phyloP scores from a whole-genome alignment of 2,888 invertebrate genomes.

The Leptura quadrifasciata region DNA sequence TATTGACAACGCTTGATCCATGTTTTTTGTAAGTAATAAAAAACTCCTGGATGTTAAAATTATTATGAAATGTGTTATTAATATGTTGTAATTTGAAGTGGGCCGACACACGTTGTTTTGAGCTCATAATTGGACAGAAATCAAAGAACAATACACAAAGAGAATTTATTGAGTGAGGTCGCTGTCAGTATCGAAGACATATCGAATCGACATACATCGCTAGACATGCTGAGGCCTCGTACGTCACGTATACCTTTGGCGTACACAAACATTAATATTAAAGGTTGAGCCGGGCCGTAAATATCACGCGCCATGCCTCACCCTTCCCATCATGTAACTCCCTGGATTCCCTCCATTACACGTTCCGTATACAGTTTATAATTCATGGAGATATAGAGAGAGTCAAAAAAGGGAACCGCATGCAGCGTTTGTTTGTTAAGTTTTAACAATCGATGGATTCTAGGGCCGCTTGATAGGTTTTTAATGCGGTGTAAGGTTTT shows the following conservation, averaged over 20 bases:
- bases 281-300: conserved; percentile 22
- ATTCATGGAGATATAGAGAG: conserved; percentile 23
- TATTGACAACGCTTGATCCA: too few species aligned
- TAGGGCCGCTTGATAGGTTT: not conserved
- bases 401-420: conserved; percentile 12
- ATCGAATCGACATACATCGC: conserved; percentile 4
- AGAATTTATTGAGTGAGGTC: not conserved
- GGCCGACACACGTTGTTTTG: too few species aligned
- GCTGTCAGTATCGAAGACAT: conserved; percentile 3
- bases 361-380: conserved; percentile 27
- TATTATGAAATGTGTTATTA: too few species aligned
- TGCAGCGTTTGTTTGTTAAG: conserved; percentile 9
- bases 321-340: conserved; percentile 14
- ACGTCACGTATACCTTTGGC: conserved; percentile 23
- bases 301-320: conserved; percentile 16
- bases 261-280: conserved; percentile 28
- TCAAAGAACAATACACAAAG: not conserved
- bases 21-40: too few species aligned
- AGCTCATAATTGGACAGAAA: not conserved
- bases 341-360: conserved; percentile 16
- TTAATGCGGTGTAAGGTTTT: too few species aligned
- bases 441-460: not conserved
- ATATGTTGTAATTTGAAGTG: too few species aligned
- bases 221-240: conserved; percentile 17
- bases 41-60: too few species aligned